Evolutionary conservation across 1,140 invertebrate species (phyloP).

Genomic region (Drosophila asahinai): DNA sequence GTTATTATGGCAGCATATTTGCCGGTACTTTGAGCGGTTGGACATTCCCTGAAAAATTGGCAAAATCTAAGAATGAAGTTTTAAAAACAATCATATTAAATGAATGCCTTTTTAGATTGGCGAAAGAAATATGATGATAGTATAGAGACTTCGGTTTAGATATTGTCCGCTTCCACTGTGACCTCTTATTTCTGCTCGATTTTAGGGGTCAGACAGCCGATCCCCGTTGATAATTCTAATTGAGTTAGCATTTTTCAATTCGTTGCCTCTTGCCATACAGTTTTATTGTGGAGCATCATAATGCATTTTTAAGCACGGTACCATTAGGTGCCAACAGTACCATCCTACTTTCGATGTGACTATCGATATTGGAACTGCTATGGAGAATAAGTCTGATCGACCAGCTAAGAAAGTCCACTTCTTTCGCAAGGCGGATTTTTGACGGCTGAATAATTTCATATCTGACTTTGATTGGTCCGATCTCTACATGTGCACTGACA

Average conservation of each 20-base stretch:
- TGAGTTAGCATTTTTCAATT: slow-evolving; percentile 63
- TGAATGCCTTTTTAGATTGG: background rate
- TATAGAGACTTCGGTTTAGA: background rate
- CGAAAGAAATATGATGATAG: background rate
- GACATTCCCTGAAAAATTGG: background rate
- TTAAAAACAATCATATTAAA: background rate
- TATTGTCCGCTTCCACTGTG: background rate
- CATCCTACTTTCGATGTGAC: too few relatives aligned
- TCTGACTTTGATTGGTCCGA: too few relatives aligned
- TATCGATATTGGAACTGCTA: too few relatives aligned
- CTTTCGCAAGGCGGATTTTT: too few relatives aligned
- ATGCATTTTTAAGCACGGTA: background rate
- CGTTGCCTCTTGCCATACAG: slow-evolving; percentile 27
- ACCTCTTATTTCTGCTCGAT: background rate
- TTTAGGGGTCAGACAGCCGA: background rate
- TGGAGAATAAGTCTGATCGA: too few relatives aligned
- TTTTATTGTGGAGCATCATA: slow-evolving; percentile 25
- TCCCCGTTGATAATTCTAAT: slow-evolving; percentile 62
- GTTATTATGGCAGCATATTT: slow-evolving; percentile 79
- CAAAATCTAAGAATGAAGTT: background rate
- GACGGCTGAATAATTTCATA: too few relatives aligned
- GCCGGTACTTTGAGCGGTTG: slow-evolving; percentile 39
- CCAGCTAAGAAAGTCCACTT: too few relatives aligned
- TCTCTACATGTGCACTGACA: too few relatives aligned
- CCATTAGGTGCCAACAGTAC: too few relatives aligned